Evolutionary conservation across 2,113 vertebrate genomes (phyloP).

Genomic region (Tachysurus fulvidraco): DNA sequence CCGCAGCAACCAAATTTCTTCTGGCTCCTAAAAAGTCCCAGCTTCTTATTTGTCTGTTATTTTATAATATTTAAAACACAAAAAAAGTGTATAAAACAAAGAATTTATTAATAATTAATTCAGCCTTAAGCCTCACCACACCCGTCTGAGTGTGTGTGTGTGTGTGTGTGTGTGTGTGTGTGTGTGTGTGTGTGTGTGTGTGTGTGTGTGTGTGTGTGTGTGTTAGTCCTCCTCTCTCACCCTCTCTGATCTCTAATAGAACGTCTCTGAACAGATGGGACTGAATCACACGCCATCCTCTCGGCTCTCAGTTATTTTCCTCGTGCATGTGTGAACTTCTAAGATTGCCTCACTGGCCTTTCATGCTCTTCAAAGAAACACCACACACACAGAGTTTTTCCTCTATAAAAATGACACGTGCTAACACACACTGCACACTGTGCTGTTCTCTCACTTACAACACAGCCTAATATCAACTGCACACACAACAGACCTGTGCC

Average conservation of each 20-base stretch:
- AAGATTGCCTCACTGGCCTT: conserved; percentile 77
- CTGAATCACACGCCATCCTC: conserved; percentile 79
- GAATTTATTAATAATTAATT: not conserved
- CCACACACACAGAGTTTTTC: conserved; percentile 46
- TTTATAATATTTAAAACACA: not conserved
- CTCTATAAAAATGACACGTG: not conserved
- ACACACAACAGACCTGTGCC: not conserved
- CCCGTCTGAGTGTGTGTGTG: conserved; percentile 41
- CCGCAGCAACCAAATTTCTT: conserved; percentile 71
- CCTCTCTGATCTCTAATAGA: conserved; percentile 73
- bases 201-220: conserved; percentile 42
- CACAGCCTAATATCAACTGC: not conserved
- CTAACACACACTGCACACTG: conserved; percentile 9
- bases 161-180: conserved; percentile 42
- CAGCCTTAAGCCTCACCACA: conserved; percentile 45
- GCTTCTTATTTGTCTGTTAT: not conserved
- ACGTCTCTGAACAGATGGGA: conserved; percentile 79
- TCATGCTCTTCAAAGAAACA: conserved; percentile 74
- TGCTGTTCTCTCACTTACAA: not conserved
- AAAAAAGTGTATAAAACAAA: not conserved
- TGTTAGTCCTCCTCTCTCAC: conserved; percentile 65
- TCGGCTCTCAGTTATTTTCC: conserved; percentile 79
- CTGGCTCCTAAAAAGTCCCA: conserved; percentile 29
- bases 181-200: conserved; percentile 42
- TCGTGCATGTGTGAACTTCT: conserved; percentile 75